Evolutionary conservation across 2,113 vertebrate species (phyloP).

Genomic region (Xiphias gladius): DNA sequence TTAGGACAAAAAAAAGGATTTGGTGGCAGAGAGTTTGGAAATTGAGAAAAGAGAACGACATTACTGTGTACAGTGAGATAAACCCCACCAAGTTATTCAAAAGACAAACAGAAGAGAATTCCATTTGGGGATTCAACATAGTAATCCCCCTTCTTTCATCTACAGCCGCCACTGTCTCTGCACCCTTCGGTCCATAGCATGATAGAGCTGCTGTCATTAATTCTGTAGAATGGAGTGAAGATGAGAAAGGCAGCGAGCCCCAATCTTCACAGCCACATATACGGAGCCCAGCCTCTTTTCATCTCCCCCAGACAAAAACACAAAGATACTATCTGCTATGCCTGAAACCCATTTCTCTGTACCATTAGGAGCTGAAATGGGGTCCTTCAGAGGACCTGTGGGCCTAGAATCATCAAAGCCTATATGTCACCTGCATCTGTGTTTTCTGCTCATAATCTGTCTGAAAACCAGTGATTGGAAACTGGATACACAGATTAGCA

Average conservation of each 20-base stretch:
- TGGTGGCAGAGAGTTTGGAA: background rate
- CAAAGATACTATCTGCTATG: conserved; percentile 73
- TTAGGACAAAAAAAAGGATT: background rate
- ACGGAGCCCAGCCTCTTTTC: conserved; percentile 58
- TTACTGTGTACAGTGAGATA: conserved; percentile 8
- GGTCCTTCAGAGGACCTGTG: conserved; percentile 55
- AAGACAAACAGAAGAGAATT: conserved; percentile 44
- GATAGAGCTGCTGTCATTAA: conserved; percentile 77
- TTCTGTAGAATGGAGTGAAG: conserved; percentile 73
- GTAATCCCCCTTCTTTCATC: conserved; percentile 48
- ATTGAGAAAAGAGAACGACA: background rate
- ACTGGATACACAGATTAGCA: conserved; percentile 5
- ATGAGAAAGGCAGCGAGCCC: conserved; percentile 64
- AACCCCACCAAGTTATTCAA: conserved; percentile 36
- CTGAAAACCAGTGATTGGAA: conserved; percentile 4
- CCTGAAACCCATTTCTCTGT: conserved; percentile 79
- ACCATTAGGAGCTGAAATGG: conserved; percentile 75
- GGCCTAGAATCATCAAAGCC: conserved; percentile 60
- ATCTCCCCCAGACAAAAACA: conserved; percentile 68
- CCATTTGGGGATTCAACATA: conserved; percentile 63
- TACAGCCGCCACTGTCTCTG: conserved; percentile 39
- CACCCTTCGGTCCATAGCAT: conserved; percentile 53
- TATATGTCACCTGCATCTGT: conserved; percentile 47
- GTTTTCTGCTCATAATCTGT: conserved; percentile 28
- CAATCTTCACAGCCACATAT: conserved; percentile 66